These are phyloP conservation scores for Oncopodura yosiiana DNA, from an alignment of 1,140 invertebrate genomes.

Conservation along the genomic window DNA sequence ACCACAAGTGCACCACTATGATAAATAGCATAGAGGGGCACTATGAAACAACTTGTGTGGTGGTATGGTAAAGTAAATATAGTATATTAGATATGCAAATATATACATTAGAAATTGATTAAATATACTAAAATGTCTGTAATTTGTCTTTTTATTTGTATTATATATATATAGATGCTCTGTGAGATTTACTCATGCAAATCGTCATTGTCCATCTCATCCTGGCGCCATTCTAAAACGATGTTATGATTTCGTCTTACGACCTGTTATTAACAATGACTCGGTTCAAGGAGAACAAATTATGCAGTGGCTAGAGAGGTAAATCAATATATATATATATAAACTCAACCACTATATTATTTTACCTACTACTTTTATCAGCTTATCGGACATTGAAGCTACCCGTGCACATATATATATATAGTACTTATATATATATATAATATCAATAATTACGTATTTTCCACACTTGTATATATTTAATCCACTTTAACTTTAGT, in stretches of 20 bases:
- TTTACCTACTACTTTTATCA: not conserved
- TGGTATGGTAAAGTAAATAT: not conserved
- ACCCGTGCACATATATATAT: no score
- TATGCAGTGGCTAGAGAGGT: conserved; percentile 49
- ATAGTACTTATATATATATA: no score
- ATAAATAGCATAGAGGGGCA: no score
- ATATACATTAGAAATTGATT: no score
- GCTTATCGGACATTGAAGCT: no score
- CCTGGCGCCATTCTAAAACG: conserved; percentile 49
- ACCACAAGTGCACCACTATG: no score
- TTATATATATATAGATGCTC: conserved; percentile 41
- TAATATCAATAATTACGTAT: no score
- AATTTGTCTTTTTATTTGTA: conserved; percentile 11
- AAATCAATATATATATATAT: no score
- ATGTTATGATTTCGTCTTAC: conserved; percentile 46
- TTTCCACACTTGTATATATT: no score
- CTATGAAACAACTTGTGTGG: no score
- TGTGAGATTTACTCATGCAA: conserved; percentile 69
- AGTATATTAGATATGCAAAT: not conserved
- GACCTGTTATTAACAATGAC: conserved; percentile 43
- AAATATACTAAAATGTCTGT: no score
- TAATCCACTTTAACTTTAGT: no score
- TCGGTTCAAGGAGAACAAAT: conserved; percentile 49
- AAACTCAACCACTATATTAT: not conserved
- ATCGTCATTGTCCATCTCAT: conserved; percentile 61